A percentile compares a stretch with the other conserved stretches of the same genome.
phyloP scores from a whole-genome alignment of 2,113 vertebrate species.

The Clarias magur region DNA sequence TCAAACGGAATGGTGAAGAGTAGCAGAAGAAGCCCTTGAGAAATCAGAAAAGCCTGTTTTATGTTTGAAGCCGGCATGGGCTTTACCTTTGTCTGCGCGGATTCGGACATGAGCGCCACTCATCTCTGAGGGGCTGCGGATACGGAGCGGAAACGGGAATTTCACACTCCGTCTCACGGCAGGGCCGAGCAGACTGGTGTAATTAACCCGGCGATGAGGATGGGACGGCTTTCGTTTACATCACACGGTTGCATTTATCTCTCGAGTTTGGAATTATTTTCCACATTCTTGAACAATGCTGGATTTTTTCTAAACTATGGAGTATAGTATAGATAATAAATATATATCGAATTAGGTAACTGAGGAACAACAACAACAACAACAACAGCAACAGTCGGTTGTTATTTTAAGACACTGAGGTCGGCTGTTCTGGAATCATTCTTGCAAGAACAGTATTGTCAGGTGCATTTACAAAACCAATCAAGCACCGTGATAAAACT shows the following conservation, averaged over 20 bases:
- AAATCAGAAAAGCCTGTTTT: constrained; percentile 84
- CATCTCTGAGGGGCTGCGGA: constrained; percentile 50
- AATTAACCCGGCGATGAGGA: constrained; percentile 62
- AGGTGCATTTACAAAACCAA: no score
- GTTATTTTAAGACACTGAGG: no score
- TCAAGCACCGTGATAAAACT: no score
- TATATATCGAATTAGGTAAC: no score
- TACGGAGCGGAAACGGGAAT: constrained; percentile 61
- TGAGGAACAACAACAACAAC: no score
- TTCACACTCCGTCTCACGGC: constrained; percentile 59
- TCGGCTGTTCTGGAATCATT: no score
- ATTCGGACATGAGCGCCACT: constrained; percentile 62
- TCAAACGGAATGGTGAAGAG: constrained; percentile 96
- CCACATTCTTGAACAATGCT: no score
- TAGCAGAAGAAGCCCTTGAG: constrained; percentile 90
- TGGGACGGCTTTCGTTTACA: constrained; percentile 57
- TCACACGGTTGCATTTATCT: constrained; percentile 51
- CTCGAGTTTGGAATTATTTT: no score
- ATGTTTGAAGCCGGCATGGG: constrained; percentile 84
- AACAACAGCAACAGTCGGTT: no score
- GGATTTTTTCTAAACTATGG: no score
- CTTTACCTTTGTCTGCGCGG: constrained; percentile 80
- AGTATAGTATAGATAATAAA: no score
- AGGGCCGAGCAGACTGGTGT: constrained; percentile 59
- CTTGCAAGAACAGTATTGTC: no score